Evolutionary conservation across 2,113 vertebrate species (phyloP), one percentile per base, ranked within the genome.

Genomic region (Mystacornis crossleyi): DNA sequence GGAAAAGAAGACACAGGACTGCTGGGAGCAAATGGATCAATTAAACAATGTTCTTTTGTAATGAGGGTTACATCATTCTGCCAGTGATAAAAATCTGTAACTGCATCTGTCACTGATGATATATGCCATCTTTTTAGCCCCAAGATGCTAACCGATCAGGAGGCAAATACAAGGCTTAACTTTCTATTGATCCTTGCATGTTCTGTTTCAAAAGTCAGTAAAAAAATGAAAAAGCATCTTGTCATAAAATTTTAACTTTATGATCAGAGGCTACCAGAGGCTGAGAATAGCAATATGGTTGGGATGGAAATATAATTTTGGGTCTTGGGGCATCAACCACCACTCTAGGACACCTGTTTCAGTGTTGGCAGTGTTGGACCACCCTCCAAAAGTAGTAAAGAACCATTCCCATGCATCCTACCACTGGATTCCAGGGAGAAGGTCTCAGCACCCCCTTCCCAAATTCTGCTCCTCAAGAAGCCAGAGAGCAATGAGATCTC

Each of bases 31-130:
- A 94, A 58, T 86, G 36, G 67, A 96, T 96, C 89, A 91, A 92
- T 97, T 96, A 96, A 79, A 80, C 51, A 89, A 24, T 81, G 78
- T 94, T 95, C 73, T 74, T 86, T 61, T 96, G 70, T 97, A 97
- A 95, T 93, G 72, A 90, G 58, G 73, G 75, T 62, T 93, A 53
- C 81, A 90, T 91, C 79, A 91, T 79, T 67, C 90, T 96, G 74
- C 65, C 81, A 81, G 19, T 66, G 74, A 83, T 77, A 81, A 70
- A 96, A 93, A 85, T 86, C 48, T 96, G 62, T 75, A 93, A 71
- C 64, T 26, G 40, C 82, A 29, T 50, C 23, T 94, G 78, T 86
- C 55, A 69, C 47, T 80, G 69, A 61, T 92, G 83, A 88, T 81
- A 33, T 70, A 82, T 81, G 51, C 40, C 80, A 85, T 81, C 81